Evolutionary conservation across 2,113 vertebrate genomes (phyloP).

Genomic region (Columba janthina): DNA sequence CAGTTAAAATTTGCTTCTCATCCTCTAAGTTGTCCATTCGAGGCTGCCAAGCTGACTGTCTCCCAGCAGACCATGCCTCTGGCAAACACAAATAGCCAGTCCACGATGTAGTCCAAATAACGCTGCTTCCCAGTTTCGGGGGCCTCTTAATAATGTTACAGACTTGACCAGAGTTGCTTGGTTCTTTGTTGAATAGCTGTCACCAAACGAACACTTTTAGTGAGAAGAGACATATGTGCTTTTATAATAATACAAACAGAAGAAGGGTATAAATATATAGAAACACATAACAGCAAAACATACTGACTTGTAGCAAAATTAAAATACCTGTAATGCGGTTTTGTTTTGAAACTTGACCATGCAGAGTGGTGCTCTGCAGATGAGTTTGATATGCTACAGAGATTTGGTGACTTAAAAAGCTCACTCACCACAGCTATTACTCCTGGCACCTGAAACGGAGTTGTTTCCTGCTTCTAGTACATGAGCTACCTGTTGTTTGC

Average conservation of each 20-base stretch:
- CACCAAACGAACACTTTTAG: not conserved
- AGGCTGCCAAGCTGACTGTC: conserved; percentile 23
- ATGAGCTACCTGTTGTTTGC: not conserved
- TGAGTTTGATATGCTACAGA: not conserved
- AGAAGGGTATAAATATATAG: not conserved
- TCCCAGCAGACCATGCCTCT: conserved; percentile 32
- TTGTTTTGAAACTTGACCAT: conserved; percentile 8
- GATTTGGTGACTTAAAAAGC: not conserved
- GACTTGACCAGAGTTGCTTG: not conserved
- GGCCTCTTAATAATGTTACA: not conserved
- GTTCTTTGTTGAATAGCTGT: not conserved
- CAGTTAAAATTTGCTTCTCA: conserved; percentile 44
- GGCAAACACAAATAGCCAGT: not conserved
- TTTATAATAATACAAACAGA: not conserved
- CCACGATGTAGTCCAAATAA: not conserved
- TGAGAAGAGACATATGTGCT: not conserved
- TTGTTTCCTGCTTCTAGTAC: conserved; percentile 18
- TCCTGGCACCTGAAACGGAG: conserved; percentile 7
- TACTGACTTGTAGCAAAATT: not conserved
- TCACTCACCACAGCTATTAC: not conserved
- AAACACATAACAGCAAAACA: not conserved
- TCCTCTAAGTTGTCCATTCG: not conserved
- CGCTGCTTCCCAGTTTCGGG: not conserved
- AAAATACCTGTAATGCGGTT: not conserved
- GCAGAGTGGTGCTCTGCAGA: not conserved